Conservation (phyloP, 2,113 vertebrate genomes). For the Pomatostomus ruficeps region DNA sequence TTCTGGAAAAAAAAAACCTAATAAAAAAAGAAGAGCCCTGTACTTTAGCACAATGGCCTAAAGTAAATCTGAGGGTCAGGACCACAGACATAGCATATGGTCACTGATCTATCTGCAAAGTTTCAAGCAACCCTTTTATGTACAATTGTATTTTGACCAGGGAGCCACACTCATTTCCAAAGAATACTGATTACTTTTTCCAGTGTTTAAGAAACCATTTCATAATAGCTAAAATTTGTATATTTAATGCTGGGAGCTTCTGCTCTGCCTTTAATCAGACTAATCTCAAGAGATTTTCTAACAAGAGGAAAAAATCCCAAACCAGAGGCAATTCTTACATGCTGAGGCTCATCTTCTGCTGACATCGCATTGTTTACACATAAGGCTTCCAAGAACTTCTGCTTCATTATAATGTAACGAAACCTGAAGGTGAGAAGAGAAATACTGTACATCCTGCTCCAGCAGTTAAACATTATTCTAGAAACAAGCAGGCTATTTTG, state of each 20-base stretch:
- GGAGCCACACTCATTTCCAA: neutral
- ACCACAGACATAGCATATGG: neutral
- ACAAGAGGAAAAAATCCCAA: neutral
- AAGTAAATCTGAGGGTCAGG: neutral
- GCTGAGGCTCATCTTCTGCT: slow-evolving; percentile 88
- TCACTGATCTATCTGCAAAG: neutral
- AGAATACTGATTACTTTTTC: neutral
- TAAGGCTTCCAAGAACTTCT: slow-evolving; percentile 96
- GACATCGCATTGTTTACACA: slow-evolving; percentile 98
- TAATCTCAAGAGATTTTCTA: neutral
- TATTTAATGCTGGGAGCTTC: neutral
- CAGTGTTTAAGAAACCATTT: neutral
- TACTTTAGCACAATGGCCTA: neutral
- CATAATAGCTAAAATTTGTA: neutral
- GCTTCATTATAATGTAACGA: slow-evolving; percentile 93
- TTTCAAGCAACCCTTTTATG: neutral
- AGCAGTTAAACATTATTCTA: neutral
- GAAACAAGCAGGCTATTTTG: neutral
- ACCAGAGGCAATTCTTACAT: slow-evolving; percentile 79
- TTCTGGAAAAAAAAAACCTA: neutral
- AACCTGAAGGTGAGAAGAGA: slow-evolving; percentile 77
- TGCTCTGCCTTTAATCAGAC: neutral
- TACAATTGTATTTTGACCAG: neutral
- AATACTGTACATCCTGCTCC: neutral
- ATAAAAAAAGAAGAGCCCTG: neutral